Evolutionary conservation across 2,113 vertebrate species (phyloP).

Genomic region (Noturus placidus): DNA sequence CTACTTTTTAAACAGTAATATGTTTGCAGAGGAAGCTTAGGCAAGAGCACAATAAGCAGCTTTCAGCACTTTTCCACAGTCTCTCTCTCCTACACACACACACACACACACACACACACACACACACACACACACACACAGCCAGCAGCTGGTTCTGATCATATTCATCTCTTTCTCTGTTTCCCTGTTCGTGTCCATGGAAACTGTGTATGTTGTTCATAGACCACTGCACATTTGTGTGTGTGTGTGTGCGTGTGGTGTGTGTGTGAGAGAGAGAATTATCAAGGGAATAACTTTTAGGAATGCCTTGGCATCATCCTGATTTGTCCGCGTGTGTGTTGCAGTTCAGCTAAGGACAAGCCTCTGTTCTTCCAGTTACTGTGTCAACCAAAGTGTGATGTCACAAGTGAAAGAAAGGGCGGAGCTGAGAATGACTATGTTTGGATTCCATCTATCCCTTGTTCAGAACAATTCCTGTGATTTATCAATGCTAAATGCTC

Average conservation of each 20-base stretch:
- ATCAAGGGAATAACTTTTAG: constrained; percentile 16
- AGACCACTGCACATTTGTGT: constrained; percentile 13
- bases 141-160: constrained; percentile 32
- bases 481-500: not conserved
- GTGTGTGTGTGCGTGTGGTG: constrained; percentile 5
- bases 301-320: constrained; percentile 19
- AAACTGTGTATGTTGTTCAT: constrained; percentile 11
- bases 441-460: not conserved
- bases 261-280: not conserved
- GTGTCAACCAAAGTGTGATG: constrained; percentile 32
- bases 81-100: not conserved
- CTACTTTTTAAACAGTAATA: constrained; percentile 32
- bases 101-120: constrained; percentile 1
- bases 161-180: constrained; percentile 20
- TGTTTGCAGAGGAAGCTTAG: constrained; percentile 28
- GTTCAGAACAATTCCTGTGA: not conserved
- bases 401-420: not conserved
- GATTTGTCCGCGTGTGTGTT: not conserved
- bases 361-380: constrained; percentile 26
- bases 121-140: constrained; percentile 33
- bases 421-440: not conserved
- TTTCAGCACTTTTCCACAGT: constrained; percentile 17
- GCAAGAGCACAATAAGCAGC: constrained; percentile 35
- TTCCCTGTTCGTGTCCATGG: constrained; percentile 28
- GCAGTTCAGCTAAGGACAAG: constrained; percentile 37